Conservation (phyloP, 2,113 vertebrate species). For the Edolisoma coerulescens region DNA sequence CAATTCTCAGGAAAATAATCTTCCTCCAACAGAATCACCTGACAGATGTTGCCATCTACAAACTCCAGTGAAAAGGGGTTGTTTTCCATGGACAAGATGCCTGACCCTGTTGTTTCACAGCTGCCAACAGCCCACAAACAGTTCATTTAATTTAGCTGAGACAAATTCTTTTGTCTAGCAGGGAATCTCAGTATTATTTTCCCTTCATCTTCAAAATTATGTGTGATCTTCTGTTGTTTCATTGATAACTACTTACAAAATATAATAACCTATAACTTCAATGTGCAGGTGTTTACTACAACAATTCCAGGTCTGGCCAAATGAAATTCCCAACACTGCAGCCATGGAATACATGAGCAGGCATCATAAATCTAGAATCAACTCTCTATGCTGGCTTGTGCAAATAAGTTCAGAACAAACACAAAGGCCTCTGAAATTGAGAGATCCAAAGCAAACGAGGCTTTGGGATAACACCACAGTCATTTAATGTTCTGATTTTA, state of each 20-base stretch:
- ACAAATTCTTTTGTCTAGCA: constrained; percentile 9
- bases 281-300: constrained; percentile 59
- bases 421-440: constrained; percentile 32
- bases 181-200: constrained; percentile 10
- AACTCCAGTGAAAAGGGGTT: neutral
- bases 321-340: constrained; percentile 34
- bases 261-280: neutral
- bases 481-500: constrained; percentile 1
- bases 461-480: neutral
- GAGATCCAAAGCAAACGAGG: constrained; percentile 30
- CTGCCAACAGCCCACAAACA: constrained; percentile 27
- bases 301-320: constrained; percentile 53
- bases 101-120: neutral
- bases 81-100: constrained; percentile 10
- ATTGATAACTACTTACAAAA: constrained; percentile 56
- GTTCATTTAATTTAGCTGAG: constrained; percentile 17
- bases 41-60: neutral
- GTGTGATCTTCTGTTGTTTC: constrained; percentile 33
- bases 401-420: constrained; percentile 51
- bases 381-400: neutral
- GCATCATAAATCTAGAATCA: constrained; percentile 61
- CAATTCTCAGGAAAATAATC: neutral
- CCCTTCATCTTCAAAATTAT: constrained; percentile 9
- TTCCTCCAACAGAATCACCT: neutral
- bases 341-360: constrained; percentile 40